Evolutionary conservation across 1,140 invertebrate genomes (phyloP), one percentile per base, ranked within the genome.

Genomic region (Zelostemma sp.): DNA sequence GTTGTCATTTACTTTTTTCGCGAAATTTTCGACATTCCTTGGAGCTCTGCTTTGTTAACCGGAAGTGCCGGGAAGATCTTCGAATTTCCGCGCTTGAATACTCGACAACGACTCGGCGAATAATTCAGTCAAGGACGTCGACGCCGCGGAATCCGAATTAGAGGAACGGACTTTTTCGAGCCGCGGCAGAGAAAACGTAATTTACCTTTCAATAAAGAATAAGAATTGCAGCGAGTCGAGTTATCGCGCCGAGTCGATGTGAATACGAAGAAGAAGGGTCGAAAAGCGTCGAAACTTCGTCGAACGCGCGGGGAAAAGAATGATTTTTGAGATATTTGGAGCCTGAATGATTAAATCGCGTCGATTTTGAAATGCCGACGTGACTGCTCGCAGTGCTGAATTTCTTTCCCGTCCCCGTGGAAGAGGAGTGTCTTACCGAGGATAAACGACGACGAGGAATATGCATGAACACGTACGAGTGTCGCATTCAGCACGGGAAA

Each of bases 381-480:
- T 5, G 16, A 62, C 58, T 74, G 55, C 60, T 89, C 87, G 35
- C 78, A 90, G 91, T 93, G 50, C 84, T 93, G 46, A 92, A 92
- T 76, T 92, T 94, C 75, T 93, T 94, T 77, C 91, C 93, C 0
- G 89, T 93, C 12, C 91, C 92, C 1, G 91, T 92, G 1, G 92
- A 92, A 78, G 89, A 91, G 28, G 93, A 94, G 78, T 94, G 93
- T 72, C 79, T 89, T 64, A 90, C 92, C 0, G 81, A 88, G 49
- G 91, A 92, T 74, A 89, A 90, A 38, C 87, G 92, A 17, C 88
- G 91, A 19, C 82, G 87, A 73, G 93, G 93, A 41, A 87, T 91
- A 74, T 94, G 93, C 79, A 88, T 94, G 80, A 94, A 94, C 81
- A 89, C 91, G 16, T 94, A 94, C 80, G 93, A 95, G 78, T 96